These are phyloP conservation scores for Scrobipalpa costella DNA, from an alignment of 2,888 invertebrate species.

Conservation along the genomic window DNA sequence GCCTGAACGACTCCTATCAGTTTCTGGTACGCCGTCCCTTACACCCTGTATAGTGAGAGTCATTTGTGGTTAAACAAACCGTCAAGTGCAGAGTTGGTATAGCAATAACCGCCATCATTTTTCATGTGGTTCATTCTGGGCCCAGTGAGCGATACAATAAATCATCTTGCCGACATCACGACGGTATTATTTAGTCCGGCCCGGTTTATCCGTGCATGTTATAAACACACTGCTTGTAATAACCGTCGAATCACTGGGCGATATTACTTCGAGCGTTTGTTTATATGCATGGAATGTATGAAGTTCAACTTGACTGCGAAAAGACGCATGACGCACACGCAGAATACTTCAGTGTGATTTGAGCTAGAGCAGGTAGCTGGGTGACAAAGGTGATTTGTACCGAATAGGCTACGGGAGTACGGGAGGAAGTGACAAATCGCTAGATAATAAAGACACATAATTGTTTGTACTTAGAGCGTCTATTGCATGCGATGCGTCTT, in stretches of 20 bases:
- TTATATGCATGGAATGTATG: neutral
- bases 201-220: constrained; percentile 70
- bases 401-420: too few relatives aligned
- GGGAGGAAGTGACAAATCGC: too few relatives aligned
- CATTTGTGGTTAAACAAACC: constrained; percentile 80
- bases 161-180: constrained; percentile 78
- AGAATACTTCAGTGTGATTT: too few relatives aligned
- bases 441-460: too few relatives aligned
- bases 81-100: constrained; percentile 77
- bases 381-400: too few relatives aligned
- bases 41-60: constrained; percentile 73
- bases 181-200: constrained; percentile 76
- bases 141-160: constrained; percentile 78
- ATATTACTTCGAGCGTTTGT: constrained; percentile 1
- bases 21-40: too few relatives aligned
- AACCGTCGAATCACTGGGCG: constrained; percentile 28
- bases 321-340: neutral
- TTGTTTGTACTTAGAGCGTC: too few relatives aligned
- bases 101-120: constrained; percentile 79
- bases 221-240: constrained; percentile 48
- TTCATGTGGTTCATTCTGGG: constrained; percentile 80
- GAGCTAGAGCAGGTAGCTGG: too few relatives aligned
- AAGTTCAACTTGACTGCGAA: neutral
- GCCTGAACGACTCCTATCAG: too few relatives aligned
- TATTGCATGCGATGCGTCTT: too few relatives aligned